Evolutionary conservation across 2,888 invertebrate species (phyloP), one percentile per base, ranked within the genome.

Genomic region (Aporophyla nigra): DNA sequence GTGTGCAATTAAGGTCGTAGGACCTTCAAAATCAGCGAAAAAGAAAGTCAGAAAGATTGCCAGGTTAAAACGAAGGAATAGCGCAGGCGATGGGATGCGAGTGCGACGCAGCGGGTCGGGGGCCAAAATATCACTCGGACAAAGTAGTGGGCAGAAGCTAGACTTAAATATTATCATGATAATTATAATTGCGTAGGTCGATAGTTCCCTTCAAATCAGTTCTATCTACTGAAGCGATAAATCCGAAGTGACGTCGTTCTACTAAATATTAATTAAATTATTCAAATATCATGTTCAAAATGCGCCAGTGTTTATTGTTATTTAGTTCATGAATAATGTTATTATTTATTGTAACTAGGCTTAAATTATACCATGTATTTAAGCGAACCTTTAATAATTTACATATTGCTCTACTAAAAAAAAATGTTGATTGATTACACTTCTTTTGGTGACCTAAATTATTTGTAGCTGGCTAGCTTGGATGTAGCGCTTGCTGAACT

Each of bases 181-280:
- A 4, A 46, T 43, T 61, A 1, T 33, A 62, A 46, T 76, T 33
- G 53, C 68, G 53, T 61, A n/a, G 33, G 76, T 76, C 4, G 61
- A 61, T 61, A 54, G 68, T 76, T 69, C 24, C 0, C 21, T 76
- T 49, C 19, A 33, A 54, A 76, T 69, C 53, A 27, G 61, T 70
- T 62, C 10, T 40, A 49, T 49, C 19, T 62, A n/a, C 27, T 76
- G 61, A 49, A 49, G 14, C 77, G 14, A 19, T 56, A 49, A 77
- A 77, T 54, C 54, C n/a, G 14, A 70, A 62, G 21, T 54, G 76
- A 77, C 21, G 27, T 3, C 5, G 46, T 43, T 49, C 33, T 43
- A 43, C 46, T 54, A 70, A 76, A 76, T 77, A 54, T 56, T 70
- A 77, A 76, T 62, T 62, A 16, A 49, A 49, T 71, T 62, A 77